Base-by-base conservation (phyloP, 2,113 vertebrate species). In the Salvelinus fontinalis region DNA sequence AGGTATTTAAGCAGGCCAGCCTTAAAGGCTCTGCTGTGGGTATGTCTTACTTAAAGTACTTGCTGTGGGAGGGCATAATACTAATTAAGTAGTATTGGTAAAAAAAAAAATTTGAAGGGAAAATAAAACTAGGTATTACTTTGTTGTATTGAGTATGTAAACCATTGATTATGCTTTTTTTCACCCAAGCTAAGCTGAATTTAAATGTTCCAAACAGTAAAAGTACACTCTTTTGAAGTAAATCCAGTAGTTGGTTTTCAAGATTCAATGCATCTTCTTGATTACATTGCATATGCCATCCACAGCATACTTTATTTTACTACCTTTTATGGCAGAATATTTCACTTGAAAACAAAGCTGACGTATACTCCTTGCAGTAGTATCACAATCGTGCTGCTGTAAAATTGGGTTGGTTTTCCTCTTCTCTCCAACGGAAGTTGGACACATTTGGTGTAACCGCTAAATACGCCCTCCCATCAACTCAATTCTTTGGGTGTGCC, bases 351-450 rank as follows among this genome's bases (percentile, higher is more conserved):
- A 11, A 44, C 39, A 11, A 11, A 11, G 6, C 18, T 57, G 16
- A 16, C 20, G 18, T 57, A 20, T 44, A 57, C 54, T 20, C 54
- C 54, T 4, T 57, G 20, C 20, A 20, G 54, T 20, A 20, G 54
- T 57, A 18, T 18, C 54, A 57, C 4, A 57, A 57, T 14, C 14
- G 54, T 57, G 14, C 13, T 20, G 16, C 16, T 57, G 54, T 20
- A 20, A 57, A 20, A 57, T 44, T 2, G 2, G 39, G 39, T 44
- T 44, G 39, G 8, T 11, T 11, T 44, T 57, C 54, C 9, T 12
- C 26, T 66, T 26, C 64, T 11, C 64, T 31, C 13, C 13, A 67
- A 67, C 65, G 65, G 65, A 67, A 67, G 65, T 67, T 67, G 26
- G 54, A 18, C 20, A 67, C 0, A 67, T 22, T 31, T 31, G 24